Evolutionary conservation across 1,140 invertebrate species (phyloP).

Genomic region (Probaryconus sp.): DNA sequence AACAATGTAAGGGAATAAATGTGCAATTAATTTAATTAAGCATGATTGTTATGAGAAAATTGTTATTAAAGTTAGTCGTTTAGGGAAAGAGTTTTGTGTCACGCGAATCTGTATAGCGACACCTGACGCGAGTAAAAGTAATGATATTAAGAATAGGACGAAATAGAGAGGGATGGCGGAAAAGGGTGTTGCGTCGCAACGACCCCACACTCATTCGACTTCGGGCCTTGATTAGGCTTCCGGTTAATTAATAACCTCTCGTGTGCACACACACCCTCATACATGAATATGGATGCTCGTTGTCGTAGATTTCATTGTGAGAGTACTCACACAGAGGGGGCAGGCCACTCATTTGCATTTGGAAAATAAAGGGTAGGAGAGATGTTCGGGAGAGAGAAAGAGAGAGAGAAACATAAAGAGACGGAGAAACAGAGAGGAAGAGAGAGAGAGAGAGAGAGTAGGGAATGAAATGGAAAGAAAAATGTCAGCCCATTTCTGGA

Average conservation of each 20-base stretch:
- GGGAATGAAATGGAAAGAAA: slow-evolving; percentile 34
- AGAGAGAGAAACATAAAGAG: too few relatives aligned
- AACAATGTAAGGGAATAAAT: too few relatives aligned
- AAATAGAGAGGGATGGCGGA: slow-evolving; percentile 29
- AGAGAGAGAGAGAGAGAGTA: slow-evolving; percentile 23
- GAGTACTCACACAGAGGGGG: slow-evolving; percentile 54
- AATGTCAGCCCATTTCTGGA: slow-evolving; percentile 35
- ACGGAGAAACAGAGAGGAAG: slow-evolving; percentile 10
- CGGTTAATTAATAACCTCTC: slow-evolving; percentile 79
- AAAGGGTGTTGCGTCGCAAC: slow-evolving; percentile 63
- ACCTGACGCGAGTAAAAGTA: slow-evolving; percentile 41
- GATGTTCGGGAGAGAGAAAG: slow-evolving; percentile 46
- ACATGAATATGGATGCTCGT: slow-evolving; percentile 77
- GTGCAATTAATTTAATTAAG: slow-evolving; percentile 1
- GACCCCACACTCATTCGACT: slow-evolving; percentile 67
- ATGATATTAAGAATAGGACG: slow-evolving; percentile 19
- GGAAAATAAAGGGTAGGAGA: slow-evolving; percentile 75
- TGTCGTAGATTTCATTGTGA: slow-evolving; percentile 74
- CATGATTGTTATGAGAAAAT: too few relatives aligned
- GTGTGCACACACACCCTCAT: slow-evolving; percentile 74
- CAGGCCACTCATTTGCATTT: slow-evolving; percentile 77
- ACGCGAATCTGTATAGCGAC: slow-evolving; percentile 4
- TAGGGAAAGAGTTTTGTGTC: slow-evolving; percentile 5
- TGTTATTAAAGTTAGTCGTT: too few relatives aligned
- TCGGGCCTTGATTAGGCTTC: slow-evolving; percentile 78